A percentile compares a stretch with the other conserved stretches of the same genome.
Conservation (phyloP, 2,113 vertebrate genomes). For the Muscicapa adusta region DNA sequence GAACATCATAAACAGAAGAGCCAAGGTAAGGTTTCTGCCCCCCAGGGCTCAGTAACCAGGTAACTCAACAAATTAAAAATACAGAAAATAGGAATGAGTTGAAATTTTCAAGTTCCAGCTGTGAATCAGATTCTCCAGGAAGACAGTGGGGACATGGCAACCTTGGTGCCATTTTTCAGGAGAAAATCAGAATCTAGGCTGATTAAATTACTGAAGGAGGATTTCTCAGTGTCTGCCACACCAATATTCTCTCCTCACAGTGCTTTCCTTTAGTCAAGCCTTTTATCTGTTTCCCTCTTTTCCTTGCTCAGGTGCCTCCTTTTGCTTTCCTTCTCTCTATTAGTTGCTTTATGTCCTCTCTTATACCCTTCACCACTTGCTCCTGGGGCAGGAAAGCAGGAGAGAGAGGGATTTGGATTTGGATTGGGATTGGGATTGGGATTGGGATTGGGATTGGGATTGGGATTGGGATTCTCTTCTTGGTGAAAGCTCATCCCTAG, state of each 20-base stretch:
- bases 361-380: neutral
- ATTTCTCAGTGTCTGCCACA: neutral
- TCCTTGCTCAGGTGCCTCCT: neutral
- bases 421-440: neutral
- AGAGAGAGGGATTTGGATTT: neutral
- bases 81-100: neutral
- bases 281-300: neutral
- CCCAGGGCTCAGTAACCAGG: neutral
- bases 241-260: neutral
- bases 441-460: neutral
- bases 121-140: neutral
- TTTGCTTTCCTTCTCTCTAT: neutral
- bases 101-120: neutral
- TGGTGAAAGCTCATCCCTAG: neutral
- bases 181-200: neutral
- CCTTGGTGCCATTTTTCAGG: neutral
- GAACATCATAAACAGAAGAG: neutral
- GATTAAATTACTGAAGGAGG: neutral
- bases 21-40: neutral
- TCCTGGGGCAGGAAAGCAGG: neutral
- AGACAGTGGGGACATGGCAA: neutral
- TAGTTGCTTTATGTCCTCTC: neutral
- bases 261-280: neutral
- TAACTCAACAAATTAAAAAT: neutral
- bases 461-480: neutral